Evolutionary conservation across 2,113 vertebrate genomes (phyloP), one percentile per base, ranked within the genome.

Genomic region (Chaetops frenatus): DNA sequence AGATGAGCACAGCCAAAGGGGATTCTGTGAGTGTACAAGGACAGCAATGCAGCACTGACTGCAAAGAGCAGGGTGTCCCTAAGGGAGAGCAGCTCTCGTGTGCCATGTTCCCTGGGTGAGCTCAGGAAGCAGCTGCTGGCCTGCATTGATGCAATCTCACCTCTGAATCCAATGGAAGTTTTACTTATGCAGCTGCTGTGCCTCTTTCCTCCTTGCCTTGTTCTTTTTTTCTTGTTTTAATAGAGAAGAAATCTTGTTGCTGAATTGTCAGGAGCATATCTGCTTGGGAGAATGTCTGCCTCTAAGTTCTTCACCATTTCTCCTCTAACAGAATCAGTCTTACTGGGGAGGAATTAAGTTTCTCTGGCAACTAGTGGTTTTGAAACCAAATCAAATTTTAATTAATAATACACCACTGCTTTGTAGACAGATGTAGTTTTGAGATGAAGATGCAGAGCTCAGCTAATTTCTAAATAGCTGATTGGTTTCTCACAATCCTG

Each of bases 31-130:
- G 1, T 13, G 38, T 4, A 3, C 10, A 24, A 22, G 15, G 58
- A 35, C 16, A 73, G 33, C 48, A 48, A 1, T 9, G 64, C 62
- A 80, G 40, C 50, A 5, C 15, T 58, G 54, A 2, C 42, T 58
- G 62, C 35, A 40, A 38, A 9, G 25, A 28, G 18, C 10, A 11
- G 31, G 18, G 12, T 1, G 5, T 21, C 8, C 10, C 6, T 15
- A 0, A 38, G 29, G 12, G 29, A 56, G 15, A 42, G 47, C 22
- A 38, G 23, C 1, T 7, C 40, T 11, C 1, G 0, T 36, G 60
- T 31, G 36, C 50, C 23, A 3, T 1, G 0, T 3, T 64, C 50
- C 18, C 56, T 44, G 27, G 2, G 11, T 9, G 33, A 64, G 25
- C 38, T 44, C 25, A 25, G 22, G 8, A 28, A 27, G 24, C 53